Base-by-base conservation (phyloP, 1,140 invertebrate species). In the Euwallacea similis region DNA sequence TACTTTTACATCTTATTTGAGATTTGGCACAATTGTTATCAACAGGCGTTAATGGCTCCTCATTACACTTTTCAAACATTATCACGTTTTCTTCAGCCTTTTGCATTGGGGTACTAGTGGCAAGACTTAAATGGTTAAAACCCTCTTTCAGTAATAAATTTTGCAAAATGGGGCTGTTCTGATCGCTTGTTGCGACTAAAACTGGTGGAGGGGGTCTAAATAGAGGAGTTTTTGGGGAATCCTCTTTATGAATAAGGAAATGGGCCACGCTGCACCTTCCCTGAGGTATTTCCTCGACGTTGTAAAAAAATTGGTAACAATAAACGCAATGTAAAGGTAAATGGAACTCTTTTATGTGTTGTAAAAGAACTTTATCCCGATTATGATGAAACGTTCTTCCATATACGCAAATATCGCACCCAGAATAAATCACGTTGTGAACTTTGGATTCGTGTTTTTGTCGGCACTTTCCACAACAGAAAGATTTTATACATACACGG, bases 101-200 rank as follows among this genome's bases (percentile, higher is more conserved):
- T 44, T 75, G 73, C 69, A 77, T 72, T 6, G 76, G 76, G 9
- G 76, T 77, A 53, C 75, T 77, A 8, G 76, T 75, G 21, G 74
- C 72, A 42, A 71, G 58, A 58, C 65, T 71, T 33, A 71, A 44
- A 50, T 58, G 50, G 41, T 73, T 73, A 21, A 67, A 50, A 8
- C 43, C 21, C 7, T 66, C 59, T 55, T 69, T 47, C 6, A 8
- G 53, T 58, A 66, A 43, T 10, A 66, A 16, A 44, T 50, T 54
- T 15, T 71, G 21, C 10, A 59, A 44, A 47, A 75, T 65, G 10
- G 72, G 67, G 47, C 67, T 65, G n/a, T 67, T 59, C 11, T 70
- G 33, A 42, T 72, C 63, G 50, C 67, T 58, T 21, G 15, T 7
- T 44, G 43, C 21, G 21, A 33, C 21, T 4, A 33, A 33, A 59